phyloP scores from a whole-genome alignment of 2,888 invertebrate genomes.

The Electrophaes corylata region DNA sequence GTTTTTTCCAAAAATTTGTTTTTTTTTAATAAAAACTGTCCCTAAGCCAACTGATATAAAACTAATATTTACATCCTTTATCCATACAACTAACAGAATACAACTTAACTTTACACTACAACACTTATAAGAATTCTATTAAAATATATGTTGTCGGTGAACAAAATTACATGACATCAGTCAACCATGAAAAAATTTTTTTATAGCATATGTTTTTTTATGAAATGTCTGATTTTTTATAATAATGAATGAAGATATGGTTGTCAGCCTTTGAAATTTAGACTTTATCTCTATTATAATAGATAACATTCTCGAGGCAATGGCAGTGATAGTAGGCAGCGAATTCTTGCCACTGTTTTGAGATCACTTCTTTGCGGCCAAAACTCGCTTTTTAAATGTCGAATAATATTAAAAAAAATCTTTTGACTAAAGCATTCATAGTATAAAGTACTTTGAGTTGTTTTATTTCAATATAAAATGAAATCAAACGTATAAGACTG shows the following conservation, averaged over 20 bases:
- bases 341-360: conserved; percentile 60
- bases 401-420: conserved; percentile 39
- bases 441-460: not conserved
- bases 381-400: conserved; percentile 46
- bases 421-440: conserved; percentile 16
- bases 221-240: not conserved
- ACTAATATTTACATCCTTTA: conserved; percentile 83
- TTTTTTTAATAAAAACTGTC: conserved; percentile 4
- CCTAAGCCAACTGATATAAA: conserved; percentile 49
- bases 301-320: conserved; percentile 57
- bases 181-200: conserved; percentile 10
- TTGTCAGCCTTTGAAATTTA: conserved; percentile 53
- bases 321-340: conserved; percentile 63
- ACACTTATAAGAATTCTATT: conserved; percentile 32
- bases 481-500: not conserved
- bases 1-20: not conserved
- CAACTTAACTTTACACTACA: conserved; percentile 47
- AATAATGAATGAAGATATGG: conserved; percentile 19
- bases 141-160: conserved; percentile 10
- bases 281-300: conserved; percentile 46
- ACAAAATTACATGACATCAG: conserved; percentile 19
- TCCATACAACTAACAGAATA: conserved; percentile 50
- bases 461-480: not conserved
- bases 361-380: conserved; percentile 75
- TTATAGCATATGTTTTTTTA: not conserved